Conservation (phyloP, 1,140 invertebrate species). For the Metopolophium dirhodum region DNA sequence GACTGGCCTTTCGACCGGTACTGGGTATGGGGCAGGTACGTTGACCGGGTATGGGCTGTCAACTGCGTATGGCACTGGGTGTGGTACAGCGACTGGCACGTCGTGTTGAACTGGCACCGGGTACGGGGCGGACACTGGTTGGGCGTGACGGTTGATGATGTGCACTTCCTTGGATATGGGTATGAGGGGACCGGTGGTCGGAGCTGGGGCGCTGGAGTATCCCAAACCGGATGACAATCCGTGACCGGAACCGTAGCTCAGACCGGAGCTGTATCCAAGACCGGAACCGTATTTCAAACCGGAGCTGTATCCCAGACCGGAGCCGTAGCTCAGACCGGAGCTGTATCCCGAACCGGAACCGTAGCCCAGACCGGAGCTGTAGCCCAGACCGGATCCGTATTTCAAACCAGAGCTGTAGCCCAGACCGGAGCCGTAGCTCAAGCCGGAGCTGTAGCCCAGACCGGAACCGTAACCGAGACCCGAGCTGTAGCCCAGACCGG, state of each 20-base stretch:
- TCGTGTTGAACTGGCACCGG: conserved; percentile 48
- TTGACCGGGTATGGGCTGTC: conserved; percentile 55
- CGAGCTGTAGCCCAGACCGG: neutral
- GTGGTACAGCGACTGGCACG: conserved; percentile 56
- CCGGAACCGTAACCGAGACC: neutral
- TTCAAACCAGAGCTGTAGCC: neutral
- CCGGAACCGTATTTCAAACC: neutral
- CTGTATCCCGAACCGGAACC: neutral
- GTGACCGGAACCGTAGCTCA: neutral
- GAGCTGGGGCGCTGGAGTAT: conserved; percentile 9
- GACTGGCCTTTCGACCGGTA: conserved; percentile 51
- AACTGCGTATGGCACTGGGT: conserved; percentile 56
- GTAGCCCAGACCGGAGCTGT: neutral
- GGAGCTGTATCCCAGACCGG: neutral
- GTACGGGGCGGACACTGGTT: conserved; percentile 56
- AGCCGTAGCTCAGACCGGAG: neutral
- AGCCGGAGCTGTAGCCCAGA: neutral
- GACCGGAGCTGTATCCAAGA: neutral
- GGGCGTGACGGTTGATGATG: conserved; percentile 47
- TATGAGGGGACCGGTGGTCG: neutral
- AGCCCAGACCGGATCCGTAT: neutral
- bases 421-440: neutral
- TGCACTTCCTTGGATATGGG: conserved; percentile 51
- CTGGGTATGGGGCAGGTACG: conserved; percentile 55
- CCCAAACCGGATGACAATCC: neutral